Evolutionary conservation across 2,888 invertebrate genomes (phyloP).

Genomic region (Drosophila paramelanica): DNA sequence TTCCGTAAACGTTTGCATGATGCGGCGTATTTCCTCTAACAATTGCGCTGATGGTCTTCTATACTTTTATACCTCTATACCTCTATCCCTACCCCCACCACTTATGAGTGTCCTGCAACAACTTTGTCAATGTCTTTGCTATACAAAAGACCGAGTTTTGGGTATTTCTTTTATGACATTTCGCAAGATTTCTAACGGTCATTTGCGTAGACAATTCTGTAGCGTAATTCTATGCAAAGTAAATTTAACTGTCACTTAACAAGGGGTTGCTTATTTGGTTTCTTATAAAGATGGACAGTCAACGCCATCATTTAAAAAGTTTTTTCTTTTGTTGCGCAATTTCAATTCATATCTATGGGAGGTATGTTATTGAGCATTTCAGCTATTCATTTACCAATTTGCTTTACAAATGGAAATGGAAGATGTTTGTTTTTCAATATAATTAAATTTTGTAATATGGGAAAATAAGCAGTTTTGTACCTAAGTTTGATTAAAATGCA

Average conservation of each 20-base stretch:
- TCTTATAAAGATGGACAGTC: conserved; percentile 23
- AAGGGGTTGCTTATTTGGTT: conserved; percentile 57
- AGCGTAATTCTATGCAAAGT: conserved; percentile 44
- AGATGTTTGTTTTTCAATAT: neutral
- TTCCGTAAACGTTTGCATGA: conserved; percentile 54
- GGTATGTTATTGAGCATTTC: conserved; percentile 28
- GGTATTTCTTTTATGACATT: conserved; percentile 43
- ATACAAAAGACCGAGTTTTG: conserved; percentile 36
- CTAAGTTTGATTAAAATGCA: neutral
- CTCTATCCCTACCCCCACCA: conserved; percentile 6
- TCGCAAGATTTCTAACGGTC: conserved; percentile 62
- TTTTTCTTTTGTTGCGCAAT: conserved; percentile 36
- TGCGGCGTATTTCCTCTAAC: conserved; percentile 52
- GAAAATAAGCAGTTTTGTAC: neutral
- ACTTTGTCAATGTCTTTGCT: conserved; percentile 48
- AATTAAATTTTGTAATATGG: neutral
- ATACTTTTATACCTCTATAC: conserved; percentile 12
- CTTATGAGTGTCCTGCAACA: conserved; percentile 28
- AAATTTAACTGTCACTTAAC: conserved; percentile 63
- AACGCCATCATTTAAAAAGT: conserved; percentile 33
- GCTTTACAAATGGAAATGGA: neutral
- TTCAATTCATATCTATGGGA: conserved; percentile 21
- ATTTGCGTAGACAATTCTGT: conserved; percentile 37
- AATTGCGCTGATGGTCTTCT: conserved; percentile 24
- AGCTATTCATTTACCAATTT: conserved; percentile 9